These are phyloP conservation scores for Chromoteleia sp. DNA, from an alignment of 2,888 invertebrate genomes.

Conservation along the genomic window DNA sequence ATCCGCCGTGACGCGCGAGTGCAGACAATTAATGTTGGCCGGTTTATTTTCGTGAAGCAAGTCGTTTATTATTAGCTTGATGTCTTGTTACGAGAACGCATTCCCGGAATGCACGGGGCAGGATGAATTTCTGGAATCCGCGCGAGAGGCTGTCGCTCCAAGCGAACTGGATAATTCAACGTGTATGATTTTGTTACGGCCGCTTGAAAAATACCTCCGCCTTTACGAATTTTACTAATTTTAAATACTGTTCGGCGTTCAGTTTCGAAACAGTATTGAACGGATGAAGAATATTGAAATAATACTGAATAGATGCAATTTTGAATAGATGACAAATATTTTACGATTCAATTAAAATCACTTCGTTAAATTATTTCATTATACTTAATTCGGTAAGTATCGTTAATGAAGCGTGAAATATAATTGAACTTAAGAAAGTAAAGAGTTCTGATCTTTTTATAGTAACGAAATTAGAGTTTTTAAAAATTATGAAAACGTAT, in stretches of 20 bases:
- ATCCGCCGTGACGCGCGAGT: constrained; percentile 66
- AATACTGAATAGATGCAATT: no score
- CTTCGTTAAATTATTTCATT: no score
- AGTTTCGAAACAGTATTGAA: background rate
- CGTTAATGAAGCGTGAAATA: no score
- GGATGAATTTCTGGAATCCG: constrained; percentile 68
- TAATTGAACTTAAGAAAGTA: no score
- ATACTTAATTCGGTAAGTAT: no score
- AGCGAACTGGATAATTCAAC: constrained; percentile 68
- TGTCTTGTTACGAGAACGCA: constrained; percentile 76
- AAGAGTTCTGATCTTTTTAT: no score
- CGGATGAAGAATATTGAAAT: no score
- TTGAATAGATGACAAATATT: no score
- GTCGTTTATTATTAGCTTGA: constrained; percentile 79
- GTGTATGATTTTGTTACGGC: constrained; percentile 32
- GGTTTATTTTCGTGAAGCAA: constrained; percentile 73
- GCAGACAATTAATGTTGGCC: constrained; percentile 72
- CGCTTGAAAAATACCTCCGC: background rate
- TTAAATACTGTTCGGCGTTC: background rate
- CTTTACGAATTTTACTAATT: background rate
- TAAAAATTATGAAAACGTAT: no score
- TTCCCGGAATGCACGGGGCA: constrained; percentile 76
- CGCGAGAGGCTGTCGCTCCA: constrained; percentile 61
- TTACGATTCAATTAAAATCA: no score
- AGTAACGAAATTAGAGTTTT: no score